Percentiles rank a stretch among this genome's conserved stretches.
Evolutionary conservation across 2,113 vertebrate genomes (phyloP).

Genomic region (Corythaixoides concolor): DNA sequence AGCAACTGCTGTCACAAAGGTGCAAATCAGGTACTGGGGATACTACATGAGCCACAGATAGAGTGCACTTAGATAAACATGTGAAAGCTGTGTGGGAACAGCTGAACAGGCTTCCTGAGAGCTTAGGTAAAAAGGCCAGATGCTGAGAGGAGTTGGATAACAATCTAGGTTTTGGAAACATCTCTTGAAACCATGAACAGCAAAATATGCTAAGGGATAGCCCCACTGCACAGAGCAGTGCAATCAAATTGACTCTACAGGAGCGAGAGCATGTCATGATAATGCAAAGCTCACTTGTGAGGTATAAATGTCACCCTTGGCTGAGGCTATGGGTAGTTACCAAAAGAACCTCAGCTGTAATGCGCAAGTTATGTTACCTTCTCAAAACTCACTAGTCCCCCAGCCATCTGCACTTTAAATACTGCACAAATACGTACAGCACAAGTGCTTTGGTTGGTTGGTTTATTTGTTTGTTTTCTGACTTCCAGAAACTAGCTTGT

Average conservation of each 20-base stretch:
- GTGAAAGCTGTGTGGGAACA: not conserved
- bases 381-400: not conserved
- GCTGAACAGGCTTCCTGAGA: accelerated
- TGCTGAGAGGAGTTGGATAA: not conserved
- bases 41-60: not conserved
- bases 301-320: not conserved
- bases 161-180: not conserved
- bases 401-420: not conserved
- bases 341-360: not conserved
- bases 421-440: not conserved
- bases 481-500: not conserved
- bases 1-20: not conserved
- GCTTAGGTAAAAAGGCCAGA: not conserved
- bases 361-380: not conserved
- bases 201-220: not conserved
- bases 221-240: not conserved
- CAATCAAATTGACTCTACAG: not conserved
- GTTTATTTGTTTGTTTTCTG: not conserved
- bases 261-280: accelerated
- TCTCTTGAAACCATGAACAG: not conserved
- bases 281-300: not conserved
- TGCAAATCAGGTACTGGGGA: not conserved
- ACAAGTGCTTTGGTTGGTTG: not conserved
- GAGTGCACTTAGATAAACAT: not conserved
- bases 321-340: not conserved